Evolutionary conservation across 2,797 vertebrate species (phyloP).

Genomic region (Telmatherina bonti): DNA sequence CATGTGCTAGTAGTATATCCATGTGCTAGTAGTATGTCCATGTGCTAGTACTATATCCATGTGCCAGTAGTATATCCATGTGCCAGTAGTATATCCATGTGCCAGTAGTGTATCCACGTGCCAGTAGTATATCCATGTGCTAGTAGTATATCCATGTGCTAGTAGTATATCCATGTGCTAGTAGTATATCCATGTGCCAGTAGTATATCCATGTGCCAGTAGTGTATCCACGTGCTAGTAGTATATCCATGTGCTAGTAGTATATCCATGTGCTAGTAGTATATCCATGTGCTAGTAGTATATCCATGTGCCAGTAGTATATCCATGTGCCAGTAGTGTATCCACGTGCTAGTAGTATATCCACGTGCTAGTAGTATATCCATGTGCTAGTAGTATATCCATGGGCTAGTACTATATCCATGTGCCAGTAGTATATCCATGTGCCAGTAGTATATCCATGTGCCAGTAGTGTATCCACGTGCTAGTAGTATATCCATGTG

Average conservation of each 20-base stretch:
- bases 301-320: slow-evolving; percentile 59
- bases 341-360: slow-evolving; percentile 57
- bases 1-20: slow-evolving; percentile 56
- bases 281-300: slow-evolving; percentile 45
- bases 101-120: no score
- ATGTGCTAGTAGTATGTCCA: no score
- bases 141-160: no score
- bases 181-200: slow-evolving; percentile 67
- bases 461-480: slow-evolving; percentile 51
- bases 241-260: slow-evolving; percentile 43
- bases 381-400: slow-evolving; percentile 56
- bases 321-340: slow-evolving; percentile 48
- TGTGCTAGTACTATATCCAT: slow-evolving; percentile 54
- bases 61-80: no score
- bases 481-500: no score
- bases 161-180: slow-evolving; percentile 45
- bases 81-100: slow-evolving; percentile 51
- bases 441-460: no score
- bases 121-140: slow-evolving; percentile 48
- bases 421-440: slow-evolving; percentile 54
- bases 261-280: slow-evolving; percentile 62
- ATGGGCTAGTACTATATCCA: no score
- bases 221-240: slow-evolving; percentile 64
- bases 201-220: slow-evolving; percentile 43
- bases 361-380: no score